Conservation (phyloP, 1,140 invertebrate species). For the Temnothorax nylanderi region DNA sequence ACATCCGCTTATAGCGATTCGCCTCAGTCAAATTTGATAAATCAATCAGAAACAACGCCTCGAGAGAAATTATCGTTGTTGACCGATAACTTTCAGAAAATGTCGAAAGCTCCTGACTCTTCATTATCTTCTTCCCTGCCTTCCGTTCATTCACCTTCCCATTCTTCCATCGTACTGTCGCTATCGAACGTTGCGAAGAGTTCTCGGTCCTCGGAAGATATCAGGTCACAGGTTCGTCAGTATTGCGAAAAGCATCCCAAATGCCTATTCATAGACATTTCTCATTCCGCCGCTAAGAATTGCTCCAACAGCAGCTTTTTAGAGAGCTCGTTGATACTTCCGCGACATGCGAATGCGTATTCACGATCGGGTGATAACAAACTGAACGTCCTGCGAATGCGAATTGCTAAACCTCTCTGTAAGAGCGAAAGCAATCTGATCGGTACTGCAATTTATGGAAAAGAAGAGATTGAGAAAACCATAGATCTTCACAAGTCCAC, state of each 20-base stretch:
- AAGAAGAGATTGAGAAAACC: neutral
- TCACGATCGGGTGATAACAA: neutral
- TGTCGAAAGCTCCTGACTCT: neutral
- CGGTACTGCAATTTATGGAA: neutral
- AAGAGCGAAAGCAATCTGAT: conserved; percentile 32
- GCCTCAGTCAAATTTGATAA: neutral
- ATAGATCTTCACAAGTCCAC: neutral
- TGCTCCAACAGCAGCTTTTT: neutral
- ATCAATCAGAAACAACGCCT: neutral
- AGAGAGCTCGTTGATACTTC: neutral
- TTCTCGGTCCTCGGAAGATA: neutral
- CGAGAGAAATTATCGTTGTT: neutral
- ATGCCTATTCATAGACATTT: conserved; percentile 24
- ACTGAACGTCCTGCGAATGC: conserved; percentile 22
- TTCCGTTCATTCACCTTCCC: neutral
- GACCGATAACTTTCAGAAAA: neutral
- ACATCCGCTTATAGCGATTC: neutral
- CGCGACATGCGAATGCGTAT: neutral
- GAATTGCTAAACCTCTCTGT: conserved; percentile 26
- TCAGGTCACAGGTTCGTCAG: neutral
- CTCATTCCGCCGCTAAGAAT: conserved; percentile 19
- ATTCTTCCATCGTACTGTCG: conserved; percentile 32
- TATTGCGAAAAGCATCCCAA: conserved; percentile 1
- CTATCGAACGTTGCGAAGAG: conserved; percentile 12
- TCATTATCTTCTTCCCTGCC: neutral